A percentile compares a stretch with the other conserved stretches of the same genome.
phyloP scores from a whole-genome alignment of 2,888 invertebrate species.

The Steinernema carpocapsae region DNA sequence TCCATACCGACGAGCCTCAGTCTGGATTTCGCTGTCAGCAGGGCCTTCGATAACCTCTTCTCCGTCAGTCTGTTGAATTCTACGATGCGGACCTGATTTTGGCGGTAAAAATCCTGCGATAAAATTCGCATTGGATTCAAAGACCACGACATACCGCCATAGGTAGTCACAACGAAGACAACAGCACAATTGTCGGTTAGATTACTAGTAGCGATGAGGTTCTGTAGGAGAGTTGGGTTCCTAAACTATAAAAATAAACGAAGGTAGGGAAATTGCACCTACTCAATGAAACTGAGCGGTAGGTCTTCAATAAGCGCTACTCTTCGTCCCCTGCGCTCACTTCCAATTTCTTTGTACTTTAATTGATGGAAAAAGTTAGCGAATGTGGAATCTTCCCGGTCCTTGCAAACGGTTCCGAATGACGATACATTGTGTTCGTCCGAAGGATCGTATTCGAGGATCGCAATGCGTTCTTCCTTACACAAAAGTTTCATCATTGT shows the following conservation, averaged over 20 bases:
- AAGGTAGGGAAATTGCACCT: not conserved
- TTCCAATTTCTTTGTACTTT: not conserved
- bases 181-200: not conserved
- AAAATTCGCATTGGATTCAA: not conserved
- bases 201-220: not conserved
- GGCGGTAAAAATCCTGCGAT: not conserved
- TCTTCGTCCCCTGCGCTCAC: not conserved
- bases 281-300: not conserved
- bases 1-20: too few relatives aligned
- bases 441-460: not conserved
- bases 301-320: not conserved
- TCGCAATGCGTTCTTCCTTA: not conserved
- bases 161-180: not conserved
- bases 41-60: not conserved
- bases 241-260: not conserved
- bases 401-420: not conserved
- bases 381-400: not conserved
- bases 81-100: not conserved
- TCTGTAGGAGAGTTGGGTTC: not conserved
- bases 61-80: not conserved
- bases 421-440: not conserved
- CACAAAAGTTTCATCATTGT: not conserved
- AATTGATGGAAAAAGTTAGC: not conserved
- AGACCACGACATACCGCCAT: constrained; percentile 3
- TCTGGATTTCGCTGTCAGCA: not conserved